phyloP scores from a whole-genome alignment of 2,888 invertebrate genomes.

The Drosophila nr. medialis region DNA sequence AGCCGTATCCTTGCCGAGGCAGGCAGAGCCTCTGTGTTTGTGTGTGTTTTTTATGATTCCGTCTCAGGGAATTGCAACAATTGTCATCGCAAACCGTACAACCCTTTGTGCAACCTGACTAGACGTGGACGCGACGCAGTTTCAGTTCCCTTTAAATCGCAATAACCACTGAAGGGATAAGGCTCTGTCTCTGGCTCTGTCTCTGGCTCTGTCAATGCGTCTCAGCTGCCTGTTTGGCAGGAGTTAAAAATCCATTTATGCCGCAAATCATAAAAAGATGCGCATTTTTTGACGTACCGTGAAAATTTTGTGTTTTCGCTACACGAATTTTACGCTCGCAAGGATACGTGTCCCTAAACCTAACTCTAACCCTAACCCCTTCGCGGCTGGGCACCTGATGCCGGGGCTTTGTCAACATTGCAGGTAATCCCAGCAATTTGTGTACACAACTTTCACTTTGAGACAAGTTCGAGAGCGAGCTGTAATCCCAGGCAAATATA shows the following conservation, averaged over 20 bases:
- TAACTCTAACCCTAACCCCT: constrained; percentile 39
- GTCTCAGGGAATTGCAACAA: constrained; percentile 73
- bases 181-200: constrained; percentile 6
- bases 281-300: constrained; percentile 51
- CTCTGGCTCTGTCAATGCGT: constrained; percentile 56
- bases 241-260: constrained; percentile 75
- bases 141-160: constrained; percentile 62
- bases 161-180: constrained; percentile 34
- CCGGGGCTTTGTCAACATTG: not conserved
- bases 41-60: constrained; percentile 57
- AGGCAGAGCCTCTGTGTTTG: not conserved
- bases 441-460: constrained; percentile 51
- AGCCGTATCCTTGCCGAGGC: constrained; percentile 36
- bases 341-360: constrained; percentile 23
- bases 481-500: constrained; percentile 9
- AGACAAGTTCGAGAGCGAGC: not conserved
- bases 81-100: constrained; percentile 70
- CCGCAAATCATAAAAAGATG: constrained; percentile 76
- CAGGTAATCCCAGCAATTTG: constrained; percentile 54
- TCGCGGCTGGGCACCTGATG: constrained; percentile 74
- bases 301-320: constrained; percentile 73
- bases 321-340: constrained; percentile 70
- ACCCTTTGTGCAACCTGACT: constrained; percentile 78
- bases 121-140: constrained; percentile 34
- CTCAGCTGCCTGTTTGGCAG: constrained; percentile 73